A percentile compares a stretch with the other conserved stretches of the same genome.
phyloP scores from a whole-genome alignment of 2,888 invertebrate genomes.

The Elmis aenea region DNA sequence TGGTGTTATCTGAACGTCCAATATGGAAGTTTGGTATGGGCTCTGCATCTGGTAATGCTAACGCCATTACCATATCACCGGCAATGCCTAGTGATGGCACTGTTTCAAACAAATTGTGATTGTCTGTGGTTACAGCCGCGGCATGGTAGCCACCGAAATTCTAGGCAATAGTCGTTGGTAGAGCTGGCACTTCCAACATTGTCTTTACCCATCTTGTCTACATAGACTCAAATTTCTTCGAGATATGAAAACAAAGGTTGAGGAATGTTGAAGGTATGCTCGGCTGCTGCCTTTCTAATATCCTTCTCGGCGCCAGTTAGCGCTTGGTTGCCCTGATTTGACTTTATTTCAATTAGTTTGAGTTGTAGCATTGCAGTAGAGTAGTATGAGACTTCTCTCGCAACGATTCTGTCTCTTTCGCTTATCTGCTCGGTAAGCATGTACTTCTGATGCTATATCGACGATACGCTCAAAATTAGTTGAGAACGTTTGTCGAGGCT shows the following conservation, averaged over 20 bases:
- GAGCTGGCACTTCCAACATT: constrained; percentile 20
- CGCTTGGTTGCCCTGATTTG: constrained; percentile 25
- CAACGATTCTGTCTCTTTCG: constrained; percentile 25
- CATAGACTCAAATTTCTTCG: constrained; percentile 25
- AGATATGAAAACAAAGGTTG: constrained; percentile 28
- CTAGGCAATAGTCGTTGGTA: constrained; percentile 28
- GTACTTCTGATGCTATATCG: constrained; percentile 25
- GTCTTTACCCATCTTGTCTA: constrained; percentile 33
- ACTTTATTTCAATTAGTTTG: constrained; percentile 24
- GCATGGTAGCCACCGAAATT: constrained; percentile 32
- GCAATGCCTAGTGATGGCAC: constrained; percentile 31
- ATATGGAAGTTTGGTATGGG: constrained; percentile 32
- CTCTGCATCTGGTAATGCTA: constrained; percentile 27
- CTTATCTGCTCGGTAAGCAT: constrained; percentile 24
- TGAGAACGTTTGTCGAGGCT: constrained; percentile 23
- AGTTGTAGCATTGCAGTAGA: constrained; percentile 24
- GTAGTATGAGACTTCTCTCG: constrained; percentile 28
- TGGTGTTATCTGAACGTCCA: constrained; percentile 21
- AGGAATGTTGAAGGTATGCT: constrained; percentile 29
- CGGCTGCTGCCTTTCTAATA: constrained; percentile 24
- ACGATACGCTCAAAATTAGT: constrained; percentile 20
- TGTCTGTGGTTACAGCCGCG: constrained; percentile 21
- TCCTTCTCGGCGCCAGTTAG: constrained; percentile 27
- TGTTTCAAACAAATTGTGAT: constrained; percentile 35
- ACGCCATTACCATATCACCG: constrained; percentile 36